phyloP scores from a whole-genome alignment of 2,797 vertebrate species.

The Glossophaga mutica region DNA sequence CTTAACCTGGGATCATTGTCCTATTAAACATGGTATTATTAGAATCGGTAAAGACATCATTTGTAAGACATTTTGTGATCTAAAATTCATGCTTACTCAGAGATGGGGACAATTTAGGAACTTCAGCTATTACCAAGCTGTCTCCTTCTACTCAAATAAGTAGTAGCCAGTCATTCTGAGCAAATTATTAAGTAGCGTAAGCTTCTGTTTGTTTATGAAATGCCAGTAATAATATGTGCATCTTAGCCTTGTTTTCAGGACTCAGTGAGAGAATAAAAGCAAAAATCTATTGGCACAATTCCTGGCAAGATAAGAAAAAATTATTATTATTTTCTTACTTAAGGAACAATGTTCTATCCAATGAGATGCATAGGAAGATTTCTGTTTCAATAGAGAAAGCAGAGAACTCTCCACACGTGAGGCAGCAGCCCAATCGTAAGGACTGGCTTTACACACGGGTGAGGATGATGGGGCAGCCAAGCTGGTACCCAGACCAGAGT shows the following conservation, averaged over 20 bases:
- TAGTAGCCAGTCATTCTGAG: not conserved
- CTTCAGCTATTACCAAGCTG: not conserved
- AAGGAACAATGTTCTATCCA: not conserved
- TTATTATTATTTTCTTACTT: not conserved
- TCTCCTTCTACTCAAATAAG: not conserved
- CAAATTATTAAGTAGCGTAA: not conserved
- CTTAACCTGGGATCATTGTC: not conserved
- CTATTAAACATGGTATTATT: not conserved
- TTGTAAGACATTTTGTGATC: not conserved
- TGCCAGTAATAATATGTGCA: not conserved
- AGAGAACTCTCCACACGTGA: not conserved
- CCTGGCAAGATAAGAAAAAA: not conserved
- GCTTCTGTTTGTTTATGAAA: not conserved
- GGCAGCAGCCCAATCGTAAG: rapidly evolving
- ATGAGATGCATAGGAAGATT: not conserved
- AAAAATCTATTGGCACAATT: not conserved
- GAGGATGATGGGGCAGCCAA: not conserved
- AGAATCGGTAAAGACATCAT: not conserved
- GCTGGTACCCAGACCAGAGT: not conserved
- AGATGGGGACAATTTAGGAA: not conserved
- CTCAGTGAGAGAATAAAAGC: not conserved
- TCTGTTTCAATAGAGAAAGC: not conserved
- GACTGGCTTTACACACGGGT: not conserved
- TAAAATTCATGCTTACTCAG: not conserved
- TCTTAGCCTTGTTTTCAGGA: not conserved